Conservation (phyloP, 2,888 invertebrate species). For the Zeuzera pyrina region DNA sequence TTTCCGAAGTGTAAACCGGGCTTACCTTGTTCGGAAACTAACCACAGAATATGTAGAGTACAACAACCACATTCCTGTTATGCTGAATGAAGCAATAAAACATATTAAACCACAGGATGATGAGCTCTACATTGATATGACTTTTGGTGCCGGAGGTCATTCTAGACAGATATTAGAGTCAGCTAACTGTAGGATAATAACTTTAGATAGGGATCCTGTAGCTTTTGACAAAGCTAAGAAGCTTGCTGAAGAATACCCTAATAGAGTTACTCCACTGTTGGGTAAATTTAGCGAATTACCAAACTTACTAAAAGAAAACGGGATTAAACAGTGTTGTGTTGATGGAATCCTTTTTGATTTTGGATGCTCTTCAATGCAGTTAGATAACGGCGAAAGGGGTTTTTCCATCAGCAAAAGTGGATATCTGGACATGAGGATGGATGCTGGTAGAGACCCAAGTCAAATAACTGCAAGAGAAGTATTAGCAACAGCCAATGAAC, state of each 20-base stretch:
- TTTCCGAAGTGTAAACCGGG: slow-evolving; percentile 18
- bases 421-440: slow-evolving; percentile 97
- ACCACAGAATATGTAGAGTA: slow-evolving; percentile 34
- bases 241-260: slow-evolving; percentile 78
- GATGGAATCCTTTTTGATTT: slow-evolving; percentile 94
- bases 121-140: slow-evolving; percentile 90
- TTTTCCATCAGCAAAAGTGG: slow-evolving; percentile 90
- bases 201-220: slow-evolving; percentile 90
- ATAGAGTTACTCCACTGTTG: slow-evolving; percentile 82
- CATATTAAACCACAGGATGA: slow-evolving; percentile 76
- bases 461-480: slow-evolving; percentile 91
- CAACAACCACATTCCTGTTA: slow-evolving; percentile 80
- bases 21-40: slow-evolving; percentile 21
- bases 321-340: slow-evolving; percentile 77
- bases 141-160: slow-evolving; percentile 97
- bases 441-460: slow-evolving; percentile 78
- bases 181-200: slow-evolving; percentile 79
- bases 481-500: slow-evolving; percentile 83
- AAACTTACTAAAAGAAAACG: slow-evolving; percentile 70
- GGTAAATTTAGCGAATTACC: slow-evolving; percentile 93
- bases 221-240: slow-evolving; percentile 79
- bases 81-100: slow-evolving; percentile 79
- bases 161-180: slow-evolving; percentile 80
- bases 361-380: slow-evolving; percentile 97
- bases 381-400: slow-evolving; percentile 86